Base-by-base conservation (phyloP, 53 echinoderm and acorn worm genomes). In the Crossaster papposus region DNA sequence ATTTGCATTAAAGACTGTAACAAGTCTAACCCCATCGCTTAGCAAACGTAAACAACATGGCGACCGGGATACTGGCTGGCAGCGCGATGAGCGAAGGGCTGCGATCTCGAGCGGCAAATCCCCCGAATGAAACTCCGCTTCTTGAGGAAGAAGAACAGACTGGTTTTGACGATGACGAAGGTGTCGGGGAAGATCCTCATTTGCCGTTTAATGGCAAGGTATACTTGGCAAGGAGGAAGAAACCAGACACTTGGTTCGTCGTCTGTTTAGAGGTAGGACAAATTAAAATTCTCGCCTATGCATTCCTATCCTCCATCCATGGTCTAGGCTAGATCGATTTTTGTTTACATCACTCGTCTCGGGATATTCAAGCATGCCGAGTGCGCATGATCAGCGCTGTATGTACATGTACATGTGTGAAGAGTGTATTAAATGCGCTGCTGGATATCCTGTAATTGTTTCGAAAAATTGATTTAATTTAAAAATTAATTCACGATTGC, bases 181-280 rank as follows among this genome's bases (percentile, higher is more conserved):
- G 88, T 52, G 83, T 79, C 33, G 94, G 91, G 31, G 95, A 95
- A 62, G 96, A 96, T 72, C 92, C 93, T 4, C 30, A 63, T 33
- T 80, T 96, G 82, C 97, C 97, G 37, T 96, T 85, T 63, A 81
- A 88, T 30, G 97, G 97, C 84, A 96, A 95, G 78, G 97, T 96
- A 34, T 96, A 93, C 79, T 89, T 96, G 9, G 95, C 95, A 38
- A 94, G 95, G 80, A 89, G 89, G 18, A 96, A 96, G 83, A 96
- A 96, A 87, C 94, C 96, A 9, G 96, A 96, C 89, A 91, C 86
- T 81, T 83, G 80, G 76, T 70, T 95, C 58, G 91, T 91, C 54
- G 91, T 79, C n/a, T 88, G 89, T 70, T 68, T 96, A 55, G 96
- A 96, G 92, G 96, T 96, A 1, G 30, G 22, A 44, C 5, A 44